Evolutionary conservation across 2,113 vertebrate species (phyloP), one percentile per base, ranked within the genome.

Genomic region (Rhombomys opimus): DNA sequence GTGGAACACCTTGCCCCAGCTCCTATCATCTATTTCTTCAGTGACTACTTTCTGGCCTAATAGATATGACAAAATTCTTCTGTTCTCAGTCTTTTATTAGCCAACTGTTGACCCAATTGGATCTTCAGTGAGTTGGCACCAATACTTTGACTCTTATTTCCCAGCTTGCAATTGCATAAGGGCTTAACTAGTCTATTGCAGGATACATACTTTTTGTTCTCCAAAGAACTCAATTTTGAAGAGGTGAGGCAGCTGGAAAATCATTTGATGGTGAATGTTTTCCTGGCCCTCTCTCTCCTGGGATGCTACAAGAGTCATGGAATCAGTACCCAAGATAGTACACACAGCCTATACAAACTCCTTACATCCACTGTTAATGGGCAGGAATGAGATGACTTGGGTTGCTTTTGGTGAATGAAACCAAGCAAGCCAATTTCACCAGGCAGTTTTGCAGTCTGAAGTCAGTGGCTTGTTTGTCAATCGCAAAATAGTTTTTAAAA

Each of bases 371-470:
- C 81, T 65, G 38, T 87, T 80, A 90, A 90, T 57, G 95, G 85
- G 72, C 32, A 95, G 92, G 61, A 96, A 73, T 72, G 52, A 91
- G 70, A 85, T 54, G 63, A 82, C 54, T 94, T 77, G 80, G 67
- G 59, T 68, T 78, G 50, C 78, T 89, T 97, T 85, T 87, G 89
- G 82, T 65, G 38, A 90, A 96, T 94, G 73, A 94, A 96, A 91
- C 41, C 76, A 94, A 96, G 78, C 75, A 97, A 96, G 82, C 25
- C 82, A 91, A 95, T 3, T 94, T 68, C 41, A 92, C 38, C 80
- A 77, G 81, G 85, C n/a, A 96, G 90, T 90, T 96, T 80, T 94
- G 76, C 27, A 95, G 76, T 93, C 54, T 77, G 67, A 73, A 91
- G 81, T 50, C 96, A 85, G 81, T 61, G 68, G 84, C 72, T 77